Base-by-base conservation (phyloP, 2,888 invertebrate species). In the Bembecia ichneumoniformis region DNA sequence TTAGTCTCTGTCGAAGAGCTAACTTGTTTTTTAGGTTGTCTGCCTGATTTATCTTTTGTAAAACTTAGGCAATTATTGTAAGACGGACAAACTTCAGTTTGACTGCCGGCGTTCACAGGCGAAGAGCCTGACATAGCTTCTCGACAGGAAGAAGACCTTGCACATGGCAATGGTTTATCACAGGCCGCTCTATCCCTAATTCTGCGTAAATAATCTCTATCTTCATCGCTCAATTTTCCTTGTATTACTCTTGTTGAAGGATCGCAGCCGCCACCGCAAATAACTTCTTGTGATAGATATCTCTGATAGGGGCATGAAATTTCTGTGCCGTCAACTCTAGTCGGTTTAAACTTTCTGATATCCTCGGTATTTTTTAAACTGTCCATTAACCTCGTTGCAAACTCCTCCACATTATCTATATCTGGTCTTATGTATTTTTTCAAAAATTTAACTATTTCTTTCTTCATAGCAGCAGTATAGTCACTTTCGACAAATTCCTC, bases 391-490 rank as follows among this genome's bases (percentile, higher is more conserved):
- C 56, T 57, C 20, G 66, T 52, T 3, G 59, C 56, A 10, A 62
- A 52, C 14, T 49, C 5, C 10, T 59, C 49, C 7, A 55, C 47
- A 4, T 52, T 35, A 43, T 64, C 58, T 35, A 55, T 49, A 5
- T 51, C 58, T n/a, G 55, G 36, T 34, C 52, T 52, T 2, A 72
- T 67, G 3, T 74, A 50, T 47, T 68, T 72, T 44, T 66, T 60
- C 0, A 74, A 50, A 57, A 66, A 74, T 51, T 66, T 70, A 0
- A 34, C 51, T 48, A 78, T 71, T 57, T 69, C 68, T 35, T 59
- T 56, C 40, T 56, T 56, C 50, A 67, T 68, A 51, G 52, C 55
- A 4, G 56, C 51, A 44, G 59, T 51, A 35, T 55, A 40, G 13
- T 66, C 56, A 7, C 49, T 13, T 11, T 52, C 43, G 0, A 55